phyloP scores from a whole-genome alignment of 35 echinoderm and acorn worm genomes.

The Patiria miniata region DNA sequence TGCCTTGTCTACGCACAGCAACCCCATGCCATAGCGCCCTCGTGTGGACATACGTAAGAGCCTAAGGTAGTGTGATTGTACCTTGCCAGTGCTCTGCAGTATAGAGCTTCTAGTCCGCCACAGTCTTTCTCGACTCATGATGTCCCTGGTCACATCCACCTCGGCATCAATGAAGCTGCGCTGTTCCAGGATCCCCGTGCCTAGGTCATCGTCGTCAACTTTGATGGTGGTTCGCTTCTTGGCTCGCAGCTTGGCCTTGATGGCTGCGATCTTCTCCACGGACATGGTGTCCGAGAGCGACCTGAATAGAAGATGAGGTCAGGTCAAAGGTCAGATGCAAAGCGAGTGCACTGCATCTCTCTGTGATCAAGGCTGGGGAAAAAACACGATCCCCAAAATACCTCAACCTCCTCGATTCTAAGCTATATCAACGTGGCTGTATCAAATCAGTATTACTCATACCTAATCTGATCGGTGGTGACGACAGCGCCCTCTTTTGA shows the following conservation, averaged over 20 bases:
- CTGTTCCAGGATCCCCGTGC: slow-evolving; percentile 73
- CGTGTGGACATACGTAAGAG: too few relatives aligned
- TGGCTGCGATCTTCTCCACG: slow-evolving; percentile 94
- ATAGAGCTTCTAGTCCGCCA: slow-evolving; percentile 95
- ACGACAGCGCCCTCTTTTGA: slow-evolving; percentile 84
- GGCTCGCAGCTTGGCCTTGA: slow-evolving; percentile 84
- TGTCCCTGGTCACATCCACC: slow-evolving; percentile 95
- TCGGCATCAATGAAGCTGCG: slow-evolving; percentile 98
- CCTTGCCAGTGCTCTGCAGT: slow-evolving; percentile 90
- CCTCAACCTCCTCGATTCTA: not conserved
- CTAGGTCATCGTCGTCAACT: slow-evolving; percentile 82
- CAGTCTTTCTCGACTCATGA: slow-evolving; percentile 94
- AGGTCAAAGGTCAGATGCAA: not conserved
- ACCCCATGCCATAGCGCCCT: too few relatives aligned
- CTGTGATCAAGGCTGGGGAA: not conserved
- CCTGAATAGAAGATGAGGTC: slow-evolving; percentile 30
- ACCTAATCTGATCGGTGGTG: slow-evolving; percentile 88
- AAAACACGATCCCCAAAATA: not conserved
- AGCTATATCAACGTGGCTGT: not conserved
- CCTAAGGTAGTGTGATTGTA: not conserved
- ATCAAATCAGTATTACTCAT: slow-evolving; percentile 11
- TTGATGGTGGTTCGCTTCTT: slow-evolving; percentile 95
- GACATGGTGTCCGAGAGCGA: slow-evolving; percentile 95
- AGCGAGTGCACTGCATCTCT: not conserved
- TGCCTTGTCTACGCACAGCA: too few relatives aligned